Evolutionary conservation across 2,113 vertebrate genomes (phyloP), one percentile per base, ranked within the genome.

Genomic region (Pterocles burchelli): DNA sequence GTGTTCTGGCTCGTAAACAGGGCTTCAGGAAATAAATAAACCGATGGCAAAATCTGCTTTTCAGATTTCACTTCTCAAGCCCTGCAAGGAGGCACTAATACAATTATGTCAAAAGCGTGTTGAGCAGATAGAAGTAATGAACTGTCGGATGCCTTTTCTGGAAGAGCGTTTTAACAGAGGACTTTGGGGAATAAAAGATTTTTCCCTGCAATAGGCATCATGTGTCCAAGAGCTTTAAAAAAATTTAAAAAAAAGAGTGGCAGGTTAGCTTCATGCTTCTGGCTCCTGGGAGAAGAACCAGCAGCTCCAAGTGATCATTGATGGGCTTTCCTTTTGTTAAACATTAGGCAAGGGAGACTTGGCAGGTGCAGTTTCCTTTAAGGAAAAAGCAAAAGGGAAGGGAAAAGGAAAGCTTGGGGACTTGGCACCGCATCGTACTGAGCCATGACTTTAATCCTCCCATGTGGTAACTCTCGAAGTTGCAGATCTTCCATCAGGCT

Each of bases 121-220:
- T 84, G 81, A 92, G 66, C 88, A 93, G 88, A 46, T 75, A 86
- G 81, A 92, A 78, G 91, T 86, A 97, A 97, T 84, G 88, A 96
- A 70, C 72, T 88, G 65, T 51, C 89, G 54, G 83, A 70, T 95
- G 89, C 61, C 73, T 77, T 29, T 61, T 85, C 85, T 81, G 48
- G 52, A 70, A 93, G 72, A 93, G 54, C 61, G 93, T 72, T 93
- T 94, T 94, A 89, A 84, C 73, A 81, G 70, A 9, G 2, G 59
- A 26, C 2, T 0, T 20, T 33, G 54, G 84, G 90, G 87, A 91
- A 58, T 68, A 51, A 49, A 78, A 71, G 57, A 61, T 52, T 93
- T 93, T 92, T 51, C 61, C 58, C 58, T 55, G 61, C 65, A 72
- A 41, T 81, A 85, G 79, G 70, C 54, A 46, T 88, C 74, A 1